Conservation (phyloP, 2,797 vertebrate species). For the Eupleurogrammus muticus region DNA sequence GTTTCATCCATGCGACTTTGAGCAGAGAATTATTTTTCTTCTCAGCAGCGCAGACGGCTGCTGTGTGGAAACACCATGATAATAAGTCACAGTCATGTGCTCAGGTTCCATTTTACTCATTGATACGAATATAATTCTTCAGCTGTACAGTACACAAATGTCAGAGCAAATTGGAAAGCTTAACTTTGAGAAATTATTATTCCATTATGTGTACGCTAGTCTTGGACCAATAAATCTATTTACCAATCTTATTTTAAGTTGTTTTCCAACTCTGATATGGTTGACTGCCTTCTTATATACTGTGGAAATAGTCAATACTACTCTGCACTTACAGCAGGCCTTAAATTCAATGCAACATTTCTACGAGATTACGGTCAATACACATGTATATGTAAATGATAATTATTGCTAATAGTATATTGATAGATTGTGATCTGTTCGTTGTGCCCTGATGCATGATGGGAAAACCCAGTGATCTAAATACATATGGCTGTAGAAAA, state of each 20-base stretch:
- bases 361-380: conserved; percentile 21
- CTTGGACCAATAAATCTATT: conserved; percentile 8
- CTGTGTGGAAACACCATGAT: conserved; percentile 12
- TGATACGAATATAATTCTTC: conserved; percentile 6
- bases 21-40: conserved; percentile 2
- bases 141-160: background rate
- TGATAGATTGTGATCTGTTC: background rate
- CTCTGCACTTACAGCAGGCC: background rate
- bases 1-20: conserved; percentile 32
- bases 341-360: conserved; percentile 22
- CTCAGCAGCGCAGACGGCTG: background rate
- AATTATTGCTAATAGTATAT: background rate
- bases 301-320: conserved; percentile 12
- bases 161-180: conserved; percentile 9
- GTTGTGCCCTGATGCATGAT: background rate
- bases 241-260: background rate
- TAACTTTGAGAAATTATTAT: conserved; percentile 4
- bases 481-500: background rate
- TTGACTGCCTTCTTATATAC: conserved; percentile 6
- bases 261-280: background rate
- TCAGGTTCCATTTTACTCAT: conserved; percentile 12
- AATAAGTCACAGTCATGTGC: conserved; percentile 14
- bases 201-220: background rate
- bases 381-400: conserved; percentile 20
- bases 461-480: background rate